A percentile compares a stretch with the other conserved stretches of the same genome.
These are phyloP conservation scores for Chaenocephalus aceratus DNA, from an alignment of 2,113 vertebrate species.

Conservation along the genomic window DNA sequence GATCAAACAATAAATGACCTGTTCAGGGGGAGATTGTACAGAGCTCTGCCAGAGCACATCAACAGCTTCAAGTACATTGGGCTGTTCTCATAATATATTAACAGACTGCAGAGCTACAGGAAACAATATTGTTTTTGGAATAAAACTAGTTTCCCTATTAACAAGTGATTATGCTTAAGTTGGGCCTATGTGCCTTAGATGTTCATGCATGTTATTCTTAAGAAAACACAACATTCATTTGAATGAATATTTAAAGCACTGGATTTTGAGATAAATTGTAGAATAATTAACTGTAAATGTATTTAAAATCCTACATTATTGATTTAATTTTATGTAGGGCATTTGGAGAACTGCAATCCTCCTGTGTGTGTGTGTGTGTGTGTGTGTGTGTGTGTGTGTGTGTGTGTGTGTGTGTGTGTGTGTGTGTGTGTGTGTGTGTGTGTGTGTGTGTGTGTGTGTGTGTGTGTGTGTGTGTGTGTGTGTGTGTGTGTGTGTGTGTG, in stretches of 20 bases:
- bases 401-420: too few species aligned
- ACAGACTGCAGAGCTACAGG: not conserved
- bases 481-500: too few species aligned
- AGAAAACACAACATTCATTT: not conserved
- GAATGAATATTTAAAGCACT: not conserved
- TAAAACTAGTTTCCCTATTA: too few species aligned
- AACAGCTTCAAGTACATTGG: not conserved
- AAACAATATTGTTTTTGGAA: not conserved
- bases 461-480: too few species aligned
- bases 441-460: too few species aligned
- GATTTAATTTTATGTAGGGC: too few species aligned
- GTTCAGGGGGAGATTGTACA: conserved; percentile 54
- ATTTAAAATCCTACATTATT: too few species aligned
- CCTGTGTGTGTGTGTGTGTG: too few species aligned
- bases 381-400: not conserved
- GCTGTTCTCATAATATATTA: not conserved
- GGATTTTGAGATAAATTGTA: not conserved
- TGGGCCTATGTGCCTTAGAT: too few species aligned
- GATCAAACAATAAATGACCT: conserved; percentile 79
- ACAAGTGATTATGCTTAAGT: too few species aligned
- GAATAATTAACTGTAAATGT: not conserved
- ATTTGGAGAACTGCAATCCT: not conserved
- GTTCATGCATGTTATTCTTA: too few species aligned
- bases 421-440: too few species aligned
- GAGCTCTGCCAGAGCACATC: conserved; percentile 36